phyloP scores from a whole-genome alignment of 2,888 invertebrate genomes.

The Callimorpha dominula region DNA sequence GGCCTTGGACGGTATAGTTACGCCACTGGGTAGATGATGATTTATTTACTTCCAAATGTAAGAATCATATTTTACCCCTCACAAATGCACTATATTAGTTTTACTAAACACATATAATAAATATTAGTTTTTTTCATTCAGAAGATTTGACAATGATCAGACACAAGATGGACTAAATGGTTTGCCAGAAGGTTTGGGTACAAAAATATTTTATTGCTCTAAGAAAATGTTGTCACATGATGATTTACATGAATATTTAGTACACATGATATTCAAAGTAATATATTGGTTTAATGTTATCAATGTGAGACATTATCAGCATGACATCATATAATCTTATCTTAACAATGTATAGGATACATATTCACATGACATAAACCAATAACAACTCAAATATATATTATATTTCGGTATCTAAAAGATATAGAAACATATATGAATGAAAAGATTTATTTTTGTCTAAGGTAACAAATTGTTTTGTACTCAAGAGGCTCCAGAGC shows the following conservation, averaged over 20 bases:
- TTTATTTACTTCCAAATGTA: too few relatives aligned
- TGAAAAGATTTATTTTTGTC: not conserved
- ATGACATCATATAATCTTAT: slow-evolving; percentile 63
- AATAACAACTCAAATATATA: slow-evolving; percentile 23
- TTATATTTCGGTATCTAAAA: not conserved
- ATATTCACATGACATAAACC: slow-evolving; percentile 39
- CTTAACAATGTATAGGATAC: slow-evolving; percentile 50
- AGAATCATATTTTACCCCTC: too few relatives aligned
- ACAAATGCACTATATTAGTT: too few relatives aligned
- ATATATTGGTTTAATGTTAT: slow-evolving; percentile 47
- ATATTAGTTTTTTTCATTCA: not conserved
- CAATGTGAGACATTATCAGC: slow-evolving; percentile 58
- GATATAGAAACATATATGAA: not conserved
- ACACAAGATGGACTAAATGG: not conserved
- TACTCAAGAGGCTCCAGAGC: too few relatives aligned
- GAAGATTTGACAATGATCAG: not conserved
- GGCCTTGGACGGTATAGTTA: too few relatives aligned
- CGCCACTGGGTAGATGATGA: too few relatives aligned
- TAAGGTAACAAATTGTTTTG: not conserved
- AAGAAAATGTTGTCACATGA: not conserved
- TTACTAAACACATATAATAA: too few relatives aligned
- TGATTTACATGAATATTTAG: slow-evolving; percentile 32
- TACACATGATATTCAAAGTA: slow-evolving; percentile 25
- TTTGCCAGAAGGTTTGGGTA: not conserved
- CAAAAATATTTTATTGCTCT: not conserved